Conservation (phyloP, 2,113 vertebrate genomes). For the Psilopsiagon aymara region DNA sequence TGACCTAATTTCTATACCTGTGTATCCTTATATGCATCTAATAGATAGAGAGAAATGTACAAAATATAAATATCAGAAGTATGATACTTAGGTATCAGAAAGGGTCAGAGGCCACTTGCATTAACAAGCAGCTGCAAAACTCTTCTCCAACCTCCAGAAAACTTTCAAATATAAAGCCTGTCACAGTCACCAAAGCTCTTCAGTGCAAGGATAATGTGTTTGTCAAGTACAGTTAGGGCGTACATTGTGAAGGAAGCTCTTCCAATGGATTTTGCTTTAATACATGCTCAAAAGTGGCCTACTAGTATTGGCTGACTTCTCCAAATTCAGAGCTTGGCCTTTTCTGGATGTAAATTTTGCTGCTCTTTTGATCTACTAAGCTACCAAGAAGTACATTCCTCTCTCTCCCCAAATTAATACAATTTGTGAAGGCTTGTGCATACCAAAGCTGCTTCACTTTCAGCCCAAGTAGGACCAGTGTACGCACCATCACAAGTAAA, state of each 20-base stretch:
- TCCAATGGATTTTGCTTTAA: background rate
- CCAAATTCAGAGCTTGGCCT: background rate
- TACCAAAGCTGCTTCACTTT: background rate
- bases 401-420: fast-evolving
- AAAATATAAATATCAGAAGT: background rate
- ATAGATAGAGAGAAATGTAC: background rate
- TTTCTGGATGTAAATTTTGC: background rate
- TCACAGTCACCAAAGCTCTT: background rate
- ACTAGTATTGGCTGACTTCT: background rate
- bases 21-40: background rate
- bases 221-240: fast-evolving
- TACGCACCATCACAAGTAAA: fast-evolving
- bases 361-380: background rate
- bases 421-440: background rate
- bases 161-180: background rate
- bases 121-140: background rate
- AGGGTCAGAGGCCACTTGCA: background rate
- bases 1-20: background rate
- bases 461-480: fast-evolving
- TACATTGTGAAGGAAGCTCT: fast-evolving
- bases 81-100: background rate
- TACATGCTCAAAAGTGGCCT: background rate
- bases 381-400: background rate
- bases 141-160: background rate
- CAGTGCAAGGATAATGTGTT: background rate